Percentiles rank a stretch among this genome's conserved stretches.
Conservation (phyloP, 2,888 invertebrate species). For the Sacculina carcini region DNA sequence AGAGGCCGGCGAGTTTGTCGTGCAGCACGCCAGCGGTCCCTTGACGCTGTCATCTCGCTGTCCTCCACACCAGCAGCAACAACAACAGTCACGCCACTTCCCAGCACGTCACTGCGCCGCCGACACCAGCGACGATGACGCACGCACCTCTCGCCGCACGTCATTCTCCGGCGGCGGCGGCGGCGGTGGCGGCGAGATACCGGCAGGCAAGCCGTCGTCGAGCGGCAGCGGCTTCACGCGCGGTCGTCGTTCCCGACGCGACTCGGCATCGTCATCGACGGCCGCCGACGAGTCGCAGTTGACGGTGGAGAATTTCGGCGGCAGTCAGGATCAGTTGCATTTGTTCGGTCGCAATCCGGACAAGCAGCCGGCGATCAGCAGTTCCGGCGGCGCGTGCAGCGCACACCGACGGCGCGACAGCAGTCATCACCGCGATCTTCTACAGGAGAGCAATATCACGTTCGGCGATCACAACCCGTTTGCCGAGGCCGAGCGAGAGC, state of each 20-base stretch:
- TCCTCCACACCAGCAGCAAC: conserved; percentile 8
- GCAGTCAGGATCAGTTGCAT: conserved; percentile 54
- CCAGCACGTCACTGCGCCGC: conserved; percentile 24
- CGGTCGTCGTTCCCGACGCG: conserved; percentile 54
- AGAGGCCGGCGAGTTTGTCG: conserved; percentile 13
- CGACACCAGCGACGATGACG: conserved; percentile 39
- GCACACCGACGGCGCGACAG: conserved; percentile 4
- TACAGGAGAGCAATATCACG: conserved; percentile 6
- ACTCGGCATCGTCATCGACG: conserved; percentile 49
- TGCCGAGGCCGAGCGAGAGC: conserved; percentile 2
- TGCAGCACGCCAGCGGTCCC: conserved; percentile 12
- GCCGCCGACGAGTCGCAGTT: conserved; percentile 55
- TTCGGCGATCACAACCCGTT: conserved; percentile 8
- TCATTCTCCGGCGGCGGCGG: conserved; percentile 6
- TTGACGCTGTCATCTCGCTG: conserved; percentile 9
- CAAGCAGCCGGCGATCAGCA: conserved; percentile 30
- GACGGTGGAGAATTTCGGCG: conserved; percentile 76
- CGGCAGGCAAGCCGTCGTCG: conserved; percentile 13
- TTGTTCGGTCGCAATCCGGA: conserved; percentile 55
- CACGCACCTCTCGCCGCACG: conserved; percentile 22
- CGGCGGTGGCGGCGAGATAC: conserved; percentile 3
- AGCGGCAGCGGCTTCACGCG: conserved; percentile 22
- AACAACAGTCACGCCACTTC: conserved; percentile 8
- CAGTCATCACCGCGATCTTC: conserved; percentile 8
- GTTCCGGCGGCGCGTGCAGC: conserved; percentile 12